These are phyloP conservation scores for Synanthedon vespiformis DNA, from an alignment of 2,888 invertebrate genomes.

Conservation along the genomic window DNA sequence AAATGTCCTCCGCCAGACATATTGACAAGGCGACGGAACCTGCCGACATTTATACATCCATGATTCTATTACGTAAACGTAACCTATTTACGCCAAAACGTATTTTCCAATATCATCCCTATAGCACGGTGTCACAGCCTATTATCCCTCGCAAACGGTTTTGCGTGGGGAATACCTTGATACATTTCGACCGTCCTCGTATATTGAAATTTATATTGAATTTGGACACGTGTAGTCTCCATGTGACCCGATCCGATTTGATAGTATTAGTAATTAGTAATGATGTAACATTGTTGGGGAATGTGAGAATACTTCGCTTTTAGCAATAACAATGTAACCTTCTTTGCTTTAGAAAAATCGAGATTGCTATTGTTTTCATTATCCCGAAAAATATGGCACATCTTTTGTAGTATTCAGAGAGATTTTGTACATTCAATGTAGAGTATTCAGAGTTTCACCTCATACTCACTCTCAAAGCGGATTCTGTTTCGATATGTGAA, in stretches of 20 bases:
- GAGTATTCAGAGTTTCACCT: too few species aligned
- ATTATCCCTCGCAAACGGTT: background rate
- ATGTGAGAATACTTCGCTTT: too few species aligned
- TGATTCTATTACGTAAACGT: background rate
- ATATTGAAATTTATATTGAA: background rate
- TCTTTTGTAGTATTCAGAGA: too few species aligned
- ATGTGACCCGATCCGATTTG: background rate
- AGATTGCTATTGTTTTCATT: too few species aligned
- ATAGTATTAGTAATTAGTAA: background rate
- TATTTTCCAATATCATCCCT: background rate
- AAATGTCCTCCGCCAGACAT: conserved; percentile 16
- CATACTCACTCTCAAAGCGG: too few species aligned
- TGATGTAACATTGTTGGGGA: background rate
- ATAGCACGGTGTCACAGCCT: background rate
- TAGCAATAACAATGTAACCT: too few species aligned
- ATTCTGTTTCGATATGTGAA: too few species aligned
- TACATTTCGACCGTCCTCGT: background rate
- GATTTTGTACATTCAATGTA: too few species aligned
- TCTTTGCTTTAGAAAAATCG: too few species aligned
- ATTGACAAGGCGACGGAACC: conserved; percentile 19
- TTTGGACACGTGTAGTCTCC: background rate
- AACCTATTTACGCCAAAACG: background rate
- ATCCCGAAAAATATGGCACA: too few species aligned
- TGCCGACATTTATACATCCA: background rate
- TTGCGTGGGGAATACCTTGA: too few species aligned